Percentiles rank a stretch among this genome's conserved stretches.
Conservation (phyloP, 2,113 vertebrate genomes). For the Tinamus guttatus region DNA sequence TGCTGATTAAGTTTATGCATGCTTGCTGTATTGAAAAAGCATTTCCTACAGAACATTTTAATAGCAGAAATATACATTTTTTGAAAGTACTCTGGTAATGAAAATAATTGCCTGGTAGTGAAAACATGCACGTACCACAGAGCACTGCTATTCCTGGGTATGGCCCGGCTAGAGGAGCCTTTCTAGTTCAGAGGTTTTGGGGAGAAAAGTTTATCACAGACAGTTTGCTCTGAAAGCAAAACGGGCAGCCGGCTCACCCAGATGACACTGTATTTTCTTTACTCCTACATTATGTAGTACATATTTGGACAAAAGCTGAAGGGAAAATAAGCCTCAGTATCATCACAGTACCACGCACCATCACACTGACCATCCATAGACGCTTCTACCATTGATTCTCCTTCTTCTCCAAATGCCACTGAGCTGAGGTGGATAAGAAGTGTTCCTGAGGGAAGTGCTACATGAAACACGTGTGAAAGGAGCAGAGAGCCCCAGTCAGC, state of each 20-base stretch:
- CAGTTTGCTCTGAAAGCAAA: not conserved
- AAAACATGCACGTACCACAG: not conserved
- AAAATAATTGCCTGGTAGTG: not conserved
- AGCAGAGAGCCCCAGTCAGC: not conserved
- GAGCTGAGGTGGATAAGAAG: not conserved
- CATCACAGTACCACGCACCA: not conserved
- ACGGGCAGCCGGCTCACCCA: not conserved
- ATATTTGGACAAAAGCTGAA: not conserved
- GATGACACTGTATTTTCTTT: not conserved
- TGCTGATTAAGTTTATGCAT: fast-evolving
- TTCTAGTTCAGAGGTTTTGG: not conserved
- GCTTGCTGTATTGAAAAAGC: not conserved
- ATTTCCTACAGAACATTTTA: not conserved
- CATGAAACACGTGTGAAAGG: not conserved
- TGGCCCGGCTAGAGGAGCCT: not conserved
- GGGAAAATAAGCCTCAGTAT: not conserved
- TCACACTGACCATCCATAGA: not conserved
- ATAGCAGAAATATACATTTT: not conserved
- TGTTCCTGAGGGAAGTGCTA: not conserved
- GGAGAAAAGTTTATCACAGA: not conserved
- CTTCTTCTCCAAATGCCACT: not conserved
- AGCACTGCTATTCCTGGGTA: not conserved
- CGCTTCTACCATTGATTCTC: not conserved
- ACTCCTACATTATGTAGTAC: not conserved
- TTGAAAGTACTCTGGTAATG: not conserved